Evolutionary conservation across 2,797 vertebrate species (phyloP).

Genomic region (Apodemus agrarius): DNA sequence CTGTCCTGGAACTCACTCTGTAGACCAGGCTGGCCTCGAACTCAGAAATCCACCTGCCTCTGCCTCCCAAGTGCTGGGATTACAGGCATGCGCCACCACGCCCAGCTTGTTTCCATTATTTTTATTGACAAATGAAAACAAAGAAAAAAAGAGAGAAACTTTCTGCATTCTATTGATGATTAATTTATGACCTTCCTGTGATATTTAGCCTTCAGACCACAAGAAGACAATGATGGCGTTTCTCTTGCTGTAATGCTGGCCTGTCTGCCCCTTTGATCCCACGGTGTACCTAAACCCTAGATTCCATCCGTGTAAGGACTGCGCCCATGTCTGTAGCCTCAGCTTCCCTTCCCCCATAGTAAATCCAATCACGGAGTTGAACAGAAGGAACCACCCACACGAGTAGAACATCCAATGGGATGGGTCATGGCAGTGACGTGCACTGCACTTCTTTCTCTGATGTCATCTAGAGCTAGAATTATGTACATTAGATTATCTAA

Average conservation of each 20-base stretch:
- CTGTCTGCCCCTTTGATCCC: background rate
- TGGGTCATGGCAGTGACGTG: background rate
- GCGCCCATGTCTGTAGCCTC: background rate
- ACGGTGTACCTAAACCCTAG: background rate
- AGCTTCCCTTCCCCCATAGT: slow-evolving; percentile 2
- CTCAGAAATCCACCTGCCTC: too few species aligned
- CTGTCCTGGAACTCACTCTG: too few species aligned
- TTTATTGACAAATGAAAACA: background rate
- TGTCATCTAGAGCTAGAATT: slow-evolving; percentile 42
- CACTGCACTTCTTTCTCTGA: background rate
- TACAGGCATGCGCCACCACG: too few species aligned
- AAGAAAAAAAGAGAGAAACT: background rate
- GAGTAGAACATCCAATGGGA: background rate
- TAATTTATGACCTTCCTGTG: background rate
- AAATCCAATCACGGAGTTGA: background rate
- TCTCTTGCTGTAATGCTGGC: background rate
- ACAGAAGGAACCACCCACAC: background rate
- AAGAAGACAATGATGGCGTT: background rate
- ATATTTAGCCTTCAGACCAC: slow-evolving; percentile 5
- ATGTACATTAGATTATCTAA: background rate
- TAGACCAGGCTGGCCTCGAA: too few species aligned
- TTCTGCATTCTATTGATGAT: background rate
- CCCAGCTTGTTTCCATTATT: slow-evolving; percentile 51
- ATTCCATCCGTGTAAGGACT: background rate
- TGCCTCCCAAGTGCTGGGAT: too few species aligned